phyloP scores from a whole-genome alignment of 1,140 invertebrate genomes.

The Drosophila ficusphila region DNA sequence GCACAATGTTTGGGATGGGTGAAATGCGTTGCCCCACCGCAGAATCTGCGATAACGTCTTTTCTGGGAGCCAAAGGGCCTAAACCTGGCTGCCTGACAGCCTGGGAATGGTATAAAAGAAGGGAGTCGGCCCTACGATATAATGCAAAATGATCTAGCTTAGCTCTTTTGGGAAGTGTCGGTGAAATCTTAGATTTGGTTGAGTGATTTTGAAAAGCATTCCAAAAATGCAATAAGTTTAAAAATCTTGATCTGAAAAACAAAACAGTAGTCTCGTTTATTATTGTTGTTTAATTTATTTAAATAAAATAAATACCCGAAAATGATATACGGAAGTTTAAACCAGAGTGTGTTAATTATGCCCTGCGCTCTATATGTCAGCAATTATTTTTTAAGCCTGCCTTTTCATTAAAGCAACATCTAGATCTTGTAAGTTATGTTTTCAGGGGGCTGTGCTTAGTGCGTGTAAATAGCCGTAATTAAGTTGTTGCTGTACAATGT shows the following conservation, averaged over 20 bases:
- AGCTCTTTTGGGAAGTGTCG: too few species aligned
- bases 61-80: background rate
- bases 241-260: too few species aligned
- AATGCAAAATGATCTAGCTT: background rate
- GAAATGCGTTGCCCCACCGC: slow-evolving; percentile 11
- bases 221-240: too few species aligned
- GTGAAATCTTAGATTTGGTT: background rate
- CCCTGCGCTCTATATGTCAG: background rate
- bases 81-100: slow-evolving; percentile 24
- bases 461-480: slow-evolving; percentile 27
- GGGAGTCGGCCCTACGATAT: background rate
- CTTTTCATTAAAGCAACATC: background rate
- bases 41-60: slow-evolving; percentile 15
- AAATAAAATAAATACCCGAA: too few species aligned
- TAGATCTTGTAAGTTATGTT: background rate
- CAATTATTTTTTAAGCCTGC: background rate
- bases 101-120: slow-evolving; percentile 12
- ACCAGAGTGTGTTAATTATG: background rate
- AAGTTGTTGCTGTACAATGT: slow-evolving; percentile 16
- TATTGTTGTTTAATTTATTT: too few species aligned
- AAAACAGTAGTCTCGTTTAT: too few species aligned
- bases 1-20: slow-evolving; percentile 50
- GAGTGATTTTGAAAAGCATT: background rate
- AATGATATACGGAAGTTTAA: too few species aligned
- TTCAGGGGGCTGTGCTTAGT: background rate